Evolutionary conservation across 2,888 invertebrate species (phyloP).

Genomic region (Melolontha melolontha): DNA sequence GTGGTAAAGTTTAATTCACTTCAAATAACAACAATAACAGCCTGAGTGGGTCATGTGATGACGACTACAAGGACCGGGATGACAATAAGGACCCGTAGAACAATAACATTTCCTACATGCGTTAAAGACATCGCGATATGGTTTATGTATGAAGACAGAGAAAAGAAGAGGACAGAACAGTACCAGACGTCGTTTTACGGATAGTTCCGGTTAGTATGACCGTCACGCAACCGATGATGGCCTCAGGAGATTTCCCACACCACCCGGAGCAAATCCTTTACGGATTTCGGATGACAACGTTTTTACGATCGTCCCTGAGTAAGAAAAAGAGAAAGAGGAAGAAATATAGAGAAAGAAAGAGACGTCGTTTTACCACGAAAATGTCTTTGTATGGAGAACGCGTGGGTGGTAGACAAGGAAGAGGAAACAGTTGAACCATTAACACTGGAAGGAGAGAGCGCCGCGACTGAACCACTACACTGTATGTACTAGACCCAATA

Average conservation of each 20-base stretch:
- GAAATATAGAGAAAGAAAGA: neutral
- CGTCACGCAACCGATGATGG: slow-evolving; percentile 59
- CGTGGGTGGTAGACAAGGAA: slow-evolving; percentile 29
- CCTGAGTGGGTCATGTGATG: slow-evolving; percentile 9
- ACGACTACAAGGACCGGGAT: slow-evolving; percentile 22
- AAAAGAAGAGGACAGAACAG: slow-evolving; percentile 5
- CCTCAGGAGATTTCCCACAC: slow-evolving; percentile 54
- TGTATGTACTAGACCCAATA: slow-evolving; percentile 28
- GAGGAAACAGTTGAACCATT: slow-evolving; percentile 57
- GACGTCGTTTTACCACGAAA: slow-evolving; percentile 22
- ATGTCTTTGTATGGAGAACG: slow-evolving; percentile 32
- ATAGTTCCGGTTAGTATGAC: slow-evolving; percentile 50
- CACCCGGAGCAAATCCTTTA: slow-evolving; percentile 58
- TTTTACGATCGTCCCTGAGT: slow-evolving; percentile 58
- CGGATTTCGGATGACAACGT: slow-evolving; percentile 62
- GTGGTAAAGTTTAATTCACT: slow-evolving; percentile 26
- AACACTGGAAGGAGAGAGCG: slow-evolving; percentile 50
- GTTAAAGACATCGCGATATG: slow-evolving; percentile 43
- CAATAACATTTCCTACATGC: slow-evolving; percentile 45
- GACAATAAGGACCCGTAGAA: slow-evolving; percentile 33
- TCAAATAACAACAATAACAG: slow-evolving; percentile 16
- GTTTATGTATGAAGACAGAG: slow-evolving; percentile 44
- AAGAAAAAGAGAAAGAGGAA: slow-evolving; percentile 11
- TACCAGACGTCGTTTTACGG: slow-evolving; percentile 32
- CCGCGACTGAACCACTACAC: slow-evolving; percentile 9